Conservation (phyloP, 2,888 invertebrate species). For the Cheiracanthium punctorium region DNA sequence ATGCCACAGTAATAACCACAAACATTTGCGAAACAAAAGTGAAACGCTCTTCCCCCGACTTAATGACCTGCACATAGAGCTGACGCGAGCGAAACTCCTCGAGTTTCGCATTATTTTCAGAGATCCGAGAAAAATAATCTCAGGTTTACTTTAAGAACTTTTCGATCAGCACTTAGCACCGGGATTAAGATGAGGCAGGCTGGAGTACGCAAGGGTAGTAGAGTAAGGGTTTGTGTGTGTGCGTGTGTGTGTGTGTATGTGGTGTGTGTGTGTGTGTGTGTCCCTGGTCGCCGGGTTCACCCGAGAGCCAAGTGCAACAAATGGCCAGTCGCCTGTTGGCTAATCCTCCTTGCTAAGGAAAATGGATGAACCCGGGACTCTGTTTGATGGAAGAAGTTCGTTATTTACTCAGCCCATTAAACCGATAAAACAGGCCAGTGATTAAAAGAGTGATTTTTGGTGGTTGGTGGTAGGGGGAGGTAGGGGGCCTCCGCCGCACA, state of each 20-base stretch:
- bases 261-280: too few relatives aligned
- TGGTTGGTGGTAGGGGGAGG: too few relatives aligned
- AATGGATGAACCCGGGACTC: conserved; percentile 51
- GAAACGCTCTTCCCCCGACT: background rate
- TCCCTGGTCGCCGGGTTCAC: conserved; percentile 41
- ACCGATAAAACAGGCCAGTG: conserved; percentile 54
- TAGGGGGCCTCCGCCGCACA: background rate
- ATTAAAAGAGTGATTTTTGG: conserved; percentile 49
- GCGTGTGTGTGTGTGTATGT: too few relatives aligned
- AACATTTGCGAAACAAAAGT: background rate
- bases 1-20: too few relatives aligned
- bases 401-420: conserved; percentile 64
- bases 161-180: conserved; percentile 11
- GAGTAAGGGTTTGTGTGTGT: too few relatives aligned
- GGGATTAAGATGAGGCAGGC: conserved; percentile 58
- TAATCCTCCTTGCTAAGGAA: conserved; percentile 52
- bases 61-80: conserved; percentile 9
- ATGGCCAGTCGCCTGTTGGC: conserved; percentile 43
- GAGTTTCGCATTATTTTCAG: conserved; percentile 50
- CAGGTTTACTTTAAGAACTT: conserved; percentile 31
- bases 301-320: conserved; percentile 46
- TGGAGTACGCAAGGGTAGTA: too few relatives aligned
- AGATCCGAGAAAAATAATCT: conserved; percentile 41
- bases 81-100: conserved; percentile 22
- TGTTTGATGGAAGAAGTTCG: conserved; percentile 38